phyloP scores from a whole-genome alignment of 2,797 vertebrate genomes.

The Pterois miles region DNA sequence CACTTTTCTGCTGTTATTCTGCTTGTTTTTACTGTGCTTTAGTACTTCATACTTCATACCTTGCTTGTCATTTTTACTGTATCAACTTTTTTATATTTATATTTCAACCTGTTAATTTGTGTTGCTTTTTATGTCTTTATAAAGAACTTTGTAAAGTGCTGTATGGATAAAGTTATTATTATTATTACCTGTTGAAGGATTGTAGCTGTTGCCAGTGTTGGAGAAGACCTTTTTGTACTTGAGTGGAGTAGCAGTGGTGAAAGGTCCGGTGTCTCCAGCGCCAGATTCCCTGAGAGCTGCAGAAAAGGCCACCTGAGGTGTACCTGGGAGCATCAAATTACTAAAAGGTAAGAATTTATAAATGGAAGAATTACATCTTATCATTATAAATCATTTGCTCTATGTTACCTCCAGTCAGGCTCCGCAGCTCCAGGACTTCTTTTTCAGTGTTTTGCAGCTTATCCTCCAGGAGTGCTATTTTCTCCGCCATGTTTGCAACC shows the following conservation, averaged over 20 bases:
- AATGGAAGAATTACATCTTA: background rate
- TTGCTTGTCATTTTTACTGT: too few species aligned
- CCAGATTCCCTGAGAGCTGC: conserved; percentile 49
- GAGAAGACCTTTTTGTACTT: conserved; percentile 58
- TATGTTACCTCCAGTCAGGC: conserved; percentile 43
- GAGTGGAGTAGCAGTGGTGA: conserved; percentile 32
- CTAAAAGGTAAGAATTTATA: background rate
- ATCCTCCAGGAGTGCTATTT: conserved; percentile 42
- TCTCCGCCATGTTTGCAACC: conserved; percentile 37
- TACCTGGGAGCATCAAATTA: conserved; percentile 11
- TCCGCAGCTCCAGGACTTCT: conserved; percentile 47
- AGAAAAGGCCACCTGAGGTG: conserved; percentile 56
- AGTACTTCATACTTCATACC: too few species aligned
- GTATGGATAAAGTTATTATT: too few species aligned
- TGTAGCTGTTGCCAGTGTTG: conserved; percentile 63
- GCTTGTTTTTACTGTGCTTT: too few species aligned
- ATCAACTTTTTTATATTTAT: too few species aligned
- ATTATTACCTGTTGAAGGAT: conserved; percentile 63
- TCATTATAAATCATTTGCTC: background rate
- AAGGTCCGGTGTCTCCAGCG: conserved; percentile 51
- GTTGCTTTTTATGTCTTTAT: too few species aligned
- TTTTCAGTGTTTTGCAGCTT: conserved; percentile 37
- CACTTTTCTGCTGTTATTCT: too few species aligned
- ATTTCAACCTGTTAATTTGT: too few species aligned
- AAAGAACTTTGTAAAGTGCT: too few species aligned